phyloP scores from a whole-genome alignment of 2,797 vertebrate genomes.

The Anableps anableps region DNA sequence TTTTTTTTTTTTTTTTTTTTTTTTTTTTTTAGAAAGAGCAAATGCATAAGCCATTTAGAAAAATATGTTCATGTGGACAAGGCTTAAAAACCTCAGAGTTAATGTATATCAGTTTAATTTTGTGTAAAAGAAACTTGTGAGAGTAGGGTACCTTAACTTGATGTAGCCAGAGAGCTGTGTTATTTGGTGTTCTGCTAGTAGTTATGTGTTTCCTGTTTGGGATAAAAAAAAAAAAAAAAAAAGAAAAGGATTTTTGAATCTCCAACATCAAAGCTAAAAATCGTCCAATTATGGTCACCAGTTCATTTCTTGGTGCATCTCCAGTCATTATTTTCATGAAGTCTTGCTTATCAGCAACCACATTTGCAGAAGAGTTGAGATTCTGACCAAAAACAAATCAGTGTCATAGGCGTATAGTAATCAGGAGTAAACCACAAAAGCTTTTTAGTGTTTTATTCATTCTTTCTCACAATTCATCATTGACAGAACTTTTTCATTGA shows the following conservation, averaged over 20 bases:
- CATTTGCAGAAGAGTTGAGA: background rate
- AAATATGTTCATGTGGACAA: background rate
- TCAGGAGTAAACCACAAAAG: slow-evolving; percentile 7
- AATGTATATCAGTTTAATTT: background rate
- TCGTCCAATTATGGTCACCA: background rate
- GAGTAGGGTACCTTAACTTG: too few species aligned
- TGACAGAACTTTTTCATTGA: slow-evolving; percentile 50
- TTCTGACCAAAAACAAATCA: background rate
- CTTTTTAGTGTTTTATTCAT: slow-evolving; percentile 63
- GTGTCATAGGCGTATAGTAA: background rate
- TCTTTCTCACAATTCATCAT: slow-evolving; percentile 56
- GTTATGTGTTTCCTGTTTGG: background rate
- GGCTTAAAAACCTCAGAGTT: background rate
- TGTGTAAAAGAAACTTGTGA: background rate
- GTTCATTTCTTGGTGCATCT: background rate
- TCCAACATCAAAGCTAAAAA: background rate
- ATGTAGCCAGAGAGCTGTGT: too few species aligned
- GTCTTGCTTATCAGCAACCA: background rate
- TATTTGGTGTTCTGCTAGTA: background rate
- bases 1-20: too few species aligned
- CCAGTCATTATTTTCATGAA: background rate
- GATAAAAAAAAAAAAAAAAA: too few species aligned
- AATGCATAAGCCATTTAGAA: background rate
- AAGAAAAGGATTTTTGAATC: background rate
- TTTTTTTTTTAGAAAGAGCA: too few species aligned